These are phyloP conservation scores for Agrotis segetum DNA, from an alignment of 2,888 invertebrate genomes.

Conservation along the genomic window DNA sequence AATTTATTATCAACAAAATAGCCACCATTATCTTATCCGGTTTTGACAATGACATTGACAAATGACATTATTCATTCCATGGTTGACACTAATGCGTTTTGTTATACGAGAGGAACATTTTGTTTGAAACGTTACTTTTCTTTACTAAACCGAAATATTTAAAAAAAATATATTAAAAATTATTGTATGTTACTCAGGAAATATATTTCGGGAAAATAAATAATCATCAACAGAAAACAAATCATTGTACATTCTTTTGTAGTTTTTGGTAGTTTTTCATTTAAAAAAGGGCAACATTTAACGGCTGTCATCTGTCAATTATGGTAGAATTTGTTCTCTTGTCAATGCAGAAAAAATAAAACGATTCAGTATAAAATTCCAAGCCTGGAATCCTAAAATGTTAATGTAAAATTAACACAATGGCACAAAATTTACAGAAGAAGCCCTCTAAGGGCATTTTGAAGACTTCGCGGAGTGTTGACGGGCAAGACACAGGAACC, in stretches of 20 bases:
- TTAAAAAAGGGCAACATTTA: constrained; percentile 22
- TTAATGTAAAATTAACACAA: constrained; percentile 75
- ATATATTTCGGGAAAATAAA: too few species aligned
- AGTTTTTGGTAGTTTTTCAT: neutral
- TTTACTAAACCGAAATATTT: too few species aligned
- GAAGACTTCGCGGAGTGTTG: constrained; percentile 98
- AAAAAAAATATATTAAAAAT: too few species aligned
- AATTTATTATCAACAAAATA: constrained; percentile 22
- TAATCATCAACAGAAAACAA: neutral
- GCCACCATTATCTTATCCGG: neutral
- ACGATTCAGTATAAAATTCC: constrained; percentile 58
- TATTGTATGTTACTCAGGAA: too few species aligned
- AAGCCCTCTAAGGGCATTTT: constrained; percentile 97
- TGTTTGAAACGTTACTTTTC: neutral
- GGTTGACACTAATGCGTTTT: neutral
- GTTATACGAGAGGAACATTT: neutral
- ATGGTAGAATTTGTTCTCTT: constrained; percentile 61
- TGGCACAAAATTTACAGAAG: constrained; percentile 95
- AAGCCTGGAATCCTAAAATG: constrained; percentile 69
- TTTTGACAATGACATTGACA: constrained; percentile 48
- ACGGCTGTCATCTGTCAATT: constrained; percentile 56
- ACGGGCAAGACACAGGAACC: constrained; percentile 89
- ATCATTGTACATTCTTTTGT: too few species aligned
- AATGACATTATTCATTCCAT: too few species aligned
- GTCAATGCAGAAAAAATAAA: constrained; percentile 68